phyloP scores from a whole-genome alignment of 2,113 vertebrate genomes.

The Sakesphorus luctuosus region DNA sequence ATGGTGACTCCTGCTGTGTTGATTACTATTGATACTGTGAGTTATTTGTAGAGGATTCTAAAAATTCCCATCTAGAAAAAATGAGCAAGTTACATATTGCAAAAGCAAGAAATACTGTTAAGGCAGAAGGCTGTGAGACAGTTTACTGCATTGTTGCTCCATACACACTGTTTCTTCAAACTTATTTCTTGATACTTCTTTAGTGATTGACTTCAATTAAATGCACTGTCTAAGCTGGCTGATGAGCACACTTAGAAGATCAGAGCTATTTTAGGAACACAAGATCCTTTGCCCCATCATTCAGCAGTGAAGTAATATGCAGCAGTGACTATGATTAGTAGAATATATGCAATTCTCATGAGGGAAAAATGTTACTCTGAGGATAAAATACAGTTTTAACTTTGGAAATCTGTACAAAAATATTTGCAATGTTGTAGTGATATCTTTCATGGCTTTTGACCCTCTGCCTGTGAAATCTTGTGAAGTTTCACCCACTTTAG shows the following conservation, averaged over 20 bases:
- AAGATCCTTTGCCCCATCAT: background rate
- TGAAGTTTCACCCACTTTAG: background rate
- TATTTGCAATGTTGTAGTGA: background rate
- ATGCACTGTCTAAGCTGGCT: conserved; percentile 28
- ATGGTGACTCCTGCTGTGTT: conserved; percentile 14
- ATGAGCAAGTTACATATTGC: background rate
- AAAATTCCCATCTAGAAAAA: conserved; percentile 17
- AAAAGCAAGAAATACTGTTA: background rate
- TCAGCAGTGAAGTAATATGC: background rate
- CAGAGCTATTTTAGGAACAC: conserved; percentile 42
- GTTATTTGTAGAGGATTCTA: conserved; percentile 29
- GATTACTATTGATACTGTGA: conserved; percentile 15
- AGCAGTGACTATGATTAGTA: background rate
- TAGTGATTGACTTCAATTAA: conserved; percentile 29
- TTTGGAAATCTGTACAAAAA: background rate
- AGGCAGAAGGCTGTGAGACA: background rate
- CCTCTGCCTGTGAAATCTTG: background rate
- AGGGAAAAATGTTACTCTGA: background rate
- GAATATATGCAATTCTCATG: background rate
- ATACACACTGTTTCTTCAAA: background rate
- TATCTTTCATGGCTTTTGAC: background rate
- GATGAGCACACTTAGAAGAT: conserved; percentile 25
- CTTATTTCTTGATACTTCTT: conserved; percentile 28
- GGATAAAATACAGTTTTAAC: background rate
- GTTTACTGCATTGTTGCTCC: background rate